A percentile compares a stretch with the other conserved stretches of the same genome.
phyloP scores from a whole-genome alignment of 2,797 vertebrate species.

The Falco peregrinus region DNA sequence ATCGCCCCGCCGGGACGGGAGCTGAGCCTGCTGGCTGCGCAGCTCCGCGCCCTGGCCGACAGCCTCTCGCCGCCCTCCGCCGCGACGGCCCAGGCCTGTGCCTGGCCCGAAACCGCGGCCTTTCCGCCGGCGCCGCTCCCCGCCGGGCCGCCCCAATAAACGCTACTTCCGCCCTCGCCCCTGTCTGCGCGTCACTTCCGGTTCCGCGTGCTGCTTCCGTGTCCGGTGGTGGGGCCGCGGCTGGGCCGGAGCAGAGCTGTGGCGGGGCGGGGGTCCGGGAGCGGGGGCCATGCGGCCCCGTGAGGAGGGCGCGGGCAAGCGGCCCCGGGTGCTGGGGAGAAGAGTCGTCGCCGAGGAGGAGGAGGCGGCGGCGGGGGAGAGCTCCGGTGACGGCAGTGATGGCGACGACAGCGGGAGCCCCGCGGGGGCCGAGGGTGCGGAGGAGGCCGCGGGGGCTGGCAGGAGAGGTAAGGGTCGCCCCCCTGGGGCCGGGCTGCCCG shows the following conservation, averaged over 20 bases:
- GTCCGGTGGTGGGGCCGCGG: no score
- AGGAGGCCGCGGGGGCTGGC: neutral
- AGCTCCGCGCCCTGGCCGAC: constrained; percentile 84
- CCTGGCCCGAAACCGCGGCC: no score
- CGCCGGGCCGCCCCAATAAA: no score
- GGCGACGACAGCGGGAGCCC: neutral
- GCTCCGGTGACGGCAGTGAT: neutral
- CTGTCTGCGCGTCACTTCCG: neutral
- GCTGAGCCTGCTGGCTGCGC: constrained; percentile 81
- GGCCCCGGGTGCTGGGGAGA: no score
- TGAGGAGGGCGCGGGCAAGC: no score
- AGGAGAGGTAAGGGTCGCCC: neutral
- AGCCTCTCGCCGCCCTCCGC: constrained; percentile 66
- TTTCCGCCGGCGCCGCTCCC: neutral
- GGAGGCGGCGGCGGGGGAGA: neutral
- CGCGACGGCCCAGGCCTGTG: no score
- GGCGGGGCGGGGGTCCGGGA: neutral
- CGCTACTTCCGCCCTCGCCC: no score
- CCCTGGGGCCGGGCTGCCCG: no score
- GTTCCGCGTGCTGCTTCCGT: no score
- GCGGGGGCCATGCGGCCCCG: no score
- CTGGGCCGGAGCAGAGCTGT: no score
- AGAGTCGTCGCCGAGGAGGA: neutral
- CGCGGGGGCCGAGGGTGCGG: neutral
- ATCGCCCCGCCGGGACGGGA: constrained; percentile 5